Base-by-base conservation (phyloP, 2,888 invertebrate species). In the Byasa hedistus region DNA sequence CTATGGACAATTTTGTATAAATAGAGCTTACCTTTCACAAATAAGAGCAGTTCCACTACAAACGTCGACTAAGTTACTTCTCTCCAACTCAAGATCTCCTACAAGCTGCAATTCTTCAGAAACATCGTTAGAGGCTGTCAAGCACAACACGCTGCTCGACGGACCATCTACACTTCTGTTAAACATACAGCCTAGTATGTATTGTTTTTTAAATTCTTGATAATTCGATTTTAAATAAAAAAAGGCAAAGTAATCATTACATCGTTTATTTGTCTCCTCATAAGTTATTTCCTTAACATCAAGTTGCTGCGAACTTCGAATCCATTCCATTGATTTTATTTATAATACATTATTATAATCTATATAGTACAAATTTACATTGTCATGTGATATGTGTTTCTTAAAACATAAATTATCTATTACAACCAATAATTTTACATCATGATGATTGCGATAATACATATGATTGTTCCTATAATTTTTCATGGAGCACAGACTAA, bases 341-440 rank as follows among this genome's bases (percentile, higher is more conserved):
- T 83, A 79, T 66, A 65, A 61, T 83, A 89, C 81, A 83, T 80
- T 75, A 71, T 10, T 73, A 84, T 83, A 78, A 79, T 74, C 87
- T 89, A 90, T 91, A 91, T 91, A 80, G 78, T 91, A 91, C 91
- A 90, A 83, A 88, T 88, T 86, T 90, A 89, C 90, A 88, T 79
- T 87, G 86, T 88, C 86, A 87, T 89, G 86, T 86, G 86, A 86
- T 89, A 87, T 84, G 84, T 86, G 79, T 71, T 71, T 76, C 74
- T 80, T 82, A 82, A 65, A 72, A 56, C 24, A 60, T 52, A 60
- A 67, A 52, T 57, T 68, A 70, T 23, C 65, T 67, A 68, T 68
- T 68, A 68, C 70, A 32, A 69, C 54, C 68, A 64, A 66, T 32
- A 57, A 19, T 62, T 55, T 64, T 39, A 58, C 52, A 23, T 52